phyloP scores from a whole-genome alignment of 1,140 invertebrate species.

The Rhagoletis pomonella region DNA sequence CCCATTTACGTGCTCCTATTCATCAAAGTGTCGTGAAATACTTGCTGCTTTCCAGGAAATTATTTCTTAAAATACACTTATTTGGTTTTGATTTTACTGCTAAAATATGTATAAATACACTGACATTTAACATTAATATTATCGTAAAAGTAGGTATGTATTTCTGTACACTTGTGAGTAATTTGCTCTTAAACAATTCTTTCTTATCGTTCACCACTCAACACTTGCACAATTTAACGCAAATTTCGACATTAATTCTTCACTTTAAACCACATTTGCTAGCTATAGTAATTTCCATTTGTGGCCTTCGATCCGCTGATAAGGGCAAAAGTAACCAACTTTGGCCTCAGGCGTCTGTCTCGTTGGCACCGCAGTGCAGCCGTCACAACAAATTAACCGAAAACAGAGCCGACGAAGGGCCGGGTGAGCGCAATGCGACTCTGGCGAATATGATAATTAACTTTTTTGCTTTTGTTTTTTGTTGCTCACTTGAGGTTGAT shows the following conservation, averaged over 20 bases:
- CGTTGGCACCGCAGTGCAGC: background rate
- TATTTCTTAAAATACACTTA: background rate
- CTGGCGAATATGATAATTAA: background rate
- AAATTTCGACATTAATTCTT: background rate
- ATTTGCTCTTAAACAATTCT: background rate
- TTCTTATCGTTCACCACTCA: background rate
- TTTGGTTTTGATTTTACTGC: background rate
- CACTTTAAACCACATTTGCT: background rate
- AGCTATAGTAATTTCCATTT: background rate
- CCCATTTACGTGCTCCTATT: background rate
- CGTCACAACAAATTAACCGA: background rate
- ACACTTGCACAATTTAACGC: constrained; percentile 14
- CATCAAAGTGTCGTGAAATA: background rate
- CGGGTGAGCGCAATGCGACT: background rate
- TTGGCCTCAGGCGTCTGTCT: background rate
- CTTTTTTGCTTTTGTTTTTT: background rate
- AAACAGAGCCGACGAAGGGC: background rate
- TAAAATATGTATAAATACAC: background rate
- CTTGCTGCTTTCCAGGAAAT: background rate
- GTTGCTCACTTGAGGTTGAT: constrained; percentile 29
- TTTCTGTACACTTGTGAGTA: background rate
- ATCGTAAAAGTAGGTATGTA: background rate
- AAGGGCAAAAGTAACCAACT: background rate
- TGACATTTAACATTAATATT: background rate
- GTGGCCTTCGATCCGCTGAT: background rate